A percentile compares a stretch with the other conserved stretches of the same genome.
These are phyloP conservation scores for Pemphigus obesinymphae DNA, from an alignment of 1,140 invertebrate genomes.

Conservation along the genomic window DNA sequence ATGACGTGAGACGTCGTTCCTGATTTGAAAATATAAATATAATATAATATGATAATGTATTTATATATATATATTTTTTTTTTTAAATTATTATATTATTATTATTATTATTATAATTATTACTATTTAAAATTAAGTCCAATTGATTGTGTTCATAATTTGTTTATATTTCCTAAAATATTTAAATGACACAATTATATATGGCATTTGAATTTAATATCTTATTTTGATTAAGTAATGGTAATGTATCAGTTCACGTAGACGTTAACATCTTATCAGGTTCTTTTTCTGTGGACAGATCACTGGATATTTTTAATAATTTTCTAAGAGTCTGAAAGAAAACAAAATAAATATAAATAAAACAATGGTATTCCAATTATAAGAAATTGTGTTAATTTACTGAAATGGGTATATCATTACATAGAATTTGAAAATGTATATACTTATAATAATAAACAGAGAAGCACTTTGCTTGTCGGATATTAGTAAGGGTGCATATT, in stretches of 20 bases:
- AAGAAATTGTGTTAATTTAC: not conserved
- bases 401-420: too few species aligned
- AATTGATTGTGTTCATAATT: not conserved
- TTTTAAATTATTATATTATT: not conserved
- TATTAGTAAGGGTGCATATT: too few species aligned
- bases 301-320: slow-evolving; percentile 29
- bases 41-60: not conserved
- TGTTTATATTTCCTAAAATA: not conserved
- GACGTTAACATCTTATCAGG: not conserved
- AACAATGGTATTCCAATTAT: not conserved
- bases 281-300: not conserved
- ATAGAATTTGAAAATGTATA: too few species aligned
- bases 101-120: not conserved
- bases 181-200: slow-evolving; percentile 10
- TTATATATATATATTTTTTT: slow-evolving; percentile 1
- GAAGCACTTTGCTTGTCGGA: too few species aligned
- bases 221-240: not conserved
- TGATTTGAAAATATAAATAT: slow-evolving; percentile 21
- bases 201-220: slow-evolving; percentile 12
- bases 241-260: not conserved
- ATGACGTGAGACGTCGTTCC: slow-evolving; percentile 50
- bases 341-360: not conserved
- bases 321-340: slow-evolving; percentile 20
- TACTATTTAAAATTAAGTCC: not conserved
- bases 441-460: too few species aligned